These are phyloP conservation scores for Rambutsinella grinnellia DNA, from an alignment of 2,888 invertebrate species.

Conservation along the genomic window DNA sequence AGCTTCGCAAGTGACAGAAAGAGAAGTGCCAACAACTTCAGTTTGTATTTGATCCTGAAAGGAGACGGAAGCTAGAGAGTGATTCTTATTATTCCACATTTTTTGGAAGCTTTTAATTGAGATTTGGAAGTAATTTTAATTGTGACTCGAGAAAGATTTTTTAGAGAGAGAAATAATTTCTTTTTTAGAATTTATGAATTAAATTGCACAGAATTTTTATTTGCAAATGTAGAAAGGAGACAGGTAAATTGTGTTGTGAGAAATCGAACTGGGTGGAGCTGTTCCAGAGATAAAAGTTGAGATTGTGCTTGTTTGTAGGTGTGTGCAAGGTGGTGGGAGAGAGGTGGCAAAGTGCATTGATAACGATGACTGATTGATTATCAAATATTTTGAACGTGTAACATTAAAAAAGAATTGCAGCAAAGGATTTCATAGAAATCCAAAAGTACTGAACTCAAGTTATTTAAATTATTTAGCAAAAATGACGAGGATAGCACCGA, in stretches of 20 bases:
- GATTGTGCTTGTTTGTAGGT: background rate
- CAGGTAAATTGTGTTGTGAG: background rate
- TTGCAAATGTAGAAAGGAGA: background rate
- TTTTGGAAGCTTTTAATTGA: background rate
- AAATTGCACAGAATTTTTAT: background rate
- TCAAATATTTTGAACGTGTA: background rate
- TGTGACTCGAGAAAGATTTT: background rate
- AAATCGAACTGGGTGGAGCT: background rate
- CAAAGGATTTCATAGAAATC: background rate
- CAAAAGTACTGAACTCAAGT: background rate
- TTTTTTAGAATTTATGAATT: too few species aligned
- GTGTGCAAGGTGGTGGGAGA: slow-evolving; percentile 1
- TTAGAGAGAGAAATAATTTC: background rate
- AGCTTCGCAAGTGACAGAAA: slow-evolving; percentile 28
- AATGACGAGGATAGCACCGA: slow-evolving; percentile 42
- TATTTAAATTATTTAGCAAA: slow-evolving; percentile 8
- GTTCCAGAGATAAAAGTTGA: background rate
- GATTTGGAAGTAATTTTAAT: background rate
- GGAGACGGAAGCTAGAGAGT: slow-evolving; percentile 27
- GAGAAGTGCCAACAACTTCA: slow-evolving; percentile 19
- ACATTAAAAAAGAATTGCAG: background rate
- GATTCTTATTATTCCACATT: too few species aligned
- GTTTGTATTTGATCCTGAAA: slow-evolving; percentile 45
- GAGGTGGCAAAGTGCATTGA: background rate
- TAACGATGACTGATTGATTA: background rate